Evolutionary conservation across 2,797 vertebrate species (phyloP), one percentile per base, ranked within the genome.

Genomic region (Chelidonichthys spinosus): DNA sequence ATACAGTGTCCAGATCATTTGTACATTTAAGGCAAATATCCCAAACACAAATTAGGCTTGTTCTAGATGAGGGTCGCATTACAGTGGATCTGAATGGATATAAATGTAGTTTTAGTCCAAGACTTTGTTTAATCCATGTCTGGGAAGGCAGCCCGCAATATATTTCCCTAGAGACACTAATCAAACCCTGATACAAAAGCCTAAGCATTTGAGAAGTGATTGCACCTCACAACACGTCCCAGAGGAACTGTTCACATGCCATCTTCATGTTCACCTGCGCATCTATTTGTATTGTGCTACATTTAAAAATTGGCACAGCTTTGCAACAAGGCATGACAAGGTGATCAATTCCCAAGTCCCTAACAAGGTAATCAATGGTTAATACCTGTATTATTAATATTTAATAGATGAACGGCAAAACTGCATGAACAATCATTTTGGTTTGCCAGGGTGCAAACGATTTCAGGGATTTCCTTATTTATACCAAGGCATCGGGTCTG

Each of bases 101-200:
- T 55, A 68, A 15, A 64, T 64, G 40, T 47, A 42, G 36, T 61
- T 78, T 76, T 56, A 61, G 44, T 59, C 40, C n/a, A 25, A 72
- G 39, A 70, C 32, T 42, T 65, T 63, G 52, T 78, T 82, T 70
- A 67, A 81, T 74, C 60, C 32, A 14, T 61, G 59, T 68, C 61
- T 81, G 69, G 63, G 53, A 77, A 84, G 71, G 37, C 17, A 60
- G 62, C 50, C 64, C 64, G 68, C 53, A 39, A 25, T 77, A 53
- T 64, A 36, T 52, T 55, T 74, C 79, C 69, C 79, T 35, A 66
- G 69, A 69, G 73, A 59, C 69, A 43, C 8, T 11, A 61, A 78
- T 75, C 62, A 79, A 70, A 82, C 44, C 53, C 47, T 75, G 42
- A 69, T 66, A 62, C 68, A 56, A 82, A 74, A 86, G 68, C 58